A percentile compares a stretch with the other conserved stretches of the same genome.
Conservation (phyloP, 2,888 invertebrate species). For the Meteorus cinctellus region DNA sequence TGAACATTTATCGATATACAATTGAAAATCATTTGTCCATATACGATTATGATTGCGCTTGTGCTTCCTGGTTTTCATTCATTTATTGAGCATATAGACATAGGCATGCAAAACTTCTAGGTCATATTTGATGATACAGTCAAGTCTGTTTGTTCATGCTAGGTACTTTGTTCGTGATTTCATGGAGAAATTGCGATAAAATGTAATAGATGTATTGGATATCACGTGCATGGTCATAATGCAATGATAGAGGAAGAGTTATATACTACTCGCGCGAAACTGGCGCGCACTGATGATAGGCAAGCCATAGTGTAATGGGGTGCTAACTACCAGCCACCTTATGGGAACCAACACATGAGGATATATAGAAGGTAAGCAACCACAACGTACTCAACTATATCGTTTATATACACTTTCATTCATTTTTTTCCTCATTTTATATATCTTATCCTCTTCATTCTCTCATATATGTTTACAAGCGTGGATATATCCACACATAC, state of each 20-base stretch:
- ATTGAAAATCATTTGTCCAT: not conserved
- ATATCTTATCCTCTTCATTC: slow-evolving; percentile 9
- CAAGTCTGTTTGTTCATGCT: slow-evolving; percentile 28
- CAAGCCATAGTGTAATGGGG: slow-evolving; percentile 70
- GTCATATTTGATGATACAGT: slow-evolving; percentile 31
- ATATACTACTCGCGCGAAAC: slow-evolving; percentile 14
- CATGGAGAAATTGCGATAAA: slow-evolving; percentile 8
- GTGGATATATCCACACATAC: not conserved
- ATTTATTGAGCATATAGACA: not conserved
- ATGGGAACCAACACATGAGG: slow-evolving; percentile 58
- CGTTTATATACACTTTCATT: not conserved
- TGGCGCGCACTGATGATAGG: slow-evolving; percentile 69
- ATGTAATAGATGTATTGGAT: not conserved
- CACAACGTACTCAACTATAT: slow-evolving; percentile 3
- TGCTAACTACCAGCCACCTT: slow-evolving; percentile 70
- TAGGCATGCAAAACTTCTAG: slow-evolving; percentile 11
- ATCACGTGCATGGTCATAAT: not conserved
- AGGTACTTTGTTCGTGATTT: slow-evolving; percentile 12
- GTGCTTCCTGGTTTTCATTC: slow-evolving; percentile 20
- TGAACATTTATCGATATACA: not conserved
- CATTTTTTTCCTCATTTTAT: not conserved
- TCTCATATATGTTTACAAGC: slow-evolving; percentile 3
- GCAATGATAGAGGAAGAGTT: slow-evolving; percentile 7
- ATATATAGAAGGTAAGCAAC: slow-evolving; percentile 16
- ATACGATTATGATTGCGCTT: slow-evolving; percentile 9